Evolutionary conservation across 2,797 vertebrate species (phyloP).

Genomic region (Pyrocephalus nanus): DNA sequence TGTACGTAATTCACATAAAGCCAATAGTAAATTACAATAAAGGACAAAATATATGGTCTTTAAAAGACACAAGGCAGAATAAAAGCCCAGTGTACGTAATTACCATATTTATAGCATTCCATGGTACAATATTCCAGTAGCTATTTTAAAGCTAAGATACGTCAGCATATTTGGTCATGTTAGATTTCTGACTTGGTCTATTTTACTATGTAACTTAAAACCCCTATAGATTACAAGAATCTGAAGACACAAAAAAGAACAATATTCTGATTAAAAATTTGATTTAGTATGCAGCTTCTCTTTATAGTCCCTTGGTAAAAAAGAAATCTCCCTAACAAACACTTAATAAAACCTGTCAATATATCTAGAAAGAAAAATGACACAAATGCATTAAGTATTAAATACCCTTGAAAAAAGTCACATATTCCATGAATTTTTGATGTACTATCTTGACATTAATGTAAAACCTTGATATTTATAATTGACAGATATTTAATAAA

Average conservation of each 20-base stretch:
- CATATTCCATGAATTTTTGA: constrained; percentile 88
- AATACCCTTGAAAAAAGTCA: constrained; percentile 85
- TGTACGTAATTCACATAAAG: not conserved
- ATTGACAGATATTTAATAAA: constrained; percentile 91
- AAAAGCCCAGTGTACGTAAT: constrained; percentile 46
- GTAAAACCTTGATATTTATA: constrained; percentile 89
- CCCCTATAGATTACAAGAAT: constrained; percentile 63
- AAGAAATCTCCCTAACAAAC: constrained; percentile 83
- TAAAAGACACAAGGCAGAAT: constrained; percentile 50
- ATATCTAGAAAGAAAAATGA: constrained; percentile 83
- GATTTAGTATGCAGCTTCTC: constrained; percentile 79
- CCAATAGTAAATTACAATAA: not conserved
- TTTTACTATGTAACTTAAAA: constrained; percentile 63
- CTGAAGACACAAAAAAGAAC: constrained; percentile 72
- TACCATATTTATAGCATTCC: constrained; percentile 65
- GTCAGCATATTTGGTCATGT: constrained; percentile 64
- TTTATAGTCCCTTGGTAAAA: constrained; percentile 81
- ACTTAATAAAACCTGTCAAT: constrained; percentile 88
- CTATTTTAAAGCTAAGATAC: constrained; percentile 67
- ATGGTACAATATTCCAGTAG: constrained; percentile 35
- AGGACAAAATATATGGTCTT: not conserved
- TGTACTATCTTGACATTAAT: constrained; percentile 88
- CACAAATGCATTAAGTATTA: constrained; percentile 88
- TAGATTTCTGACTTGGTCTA: constrained; percentile 63
- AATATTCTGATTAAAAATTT: constrained; percentile 79